These are phyloP conservation scores for Dasyprocta punctata DNA, from an alignment of 2,113 vertebrate species.

Conservation along the genomic window DNA sequence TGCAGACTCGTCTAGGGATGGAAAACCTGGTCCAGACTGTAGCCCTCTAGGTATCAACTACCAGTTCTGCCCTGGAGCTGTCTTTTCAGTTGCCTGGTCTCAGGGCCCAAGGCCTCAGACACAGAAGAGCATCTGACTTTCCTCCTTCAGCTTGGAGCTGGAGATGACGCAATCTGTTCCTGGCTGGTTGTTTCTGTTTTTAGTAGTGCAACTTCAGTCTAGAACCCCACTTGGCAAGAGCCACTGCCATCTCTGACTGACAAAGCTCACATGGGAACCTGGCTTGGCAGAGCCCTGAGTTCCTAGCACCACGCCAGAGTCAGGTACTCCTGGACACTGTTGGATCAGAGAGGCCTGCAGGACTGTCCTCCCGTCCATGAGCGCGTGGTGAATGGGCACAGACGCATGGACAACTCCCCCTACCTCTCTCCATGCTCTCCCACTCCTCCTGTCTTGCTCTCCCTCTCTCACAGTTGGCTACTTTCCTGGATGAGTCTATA, in stretches of 20 bases:
- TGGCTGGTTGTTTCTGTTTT: background rate
- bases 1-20: background rate
- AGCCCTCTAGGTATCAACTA: background rate
- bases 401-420: background rate
- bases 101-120: background rate
- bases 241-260: background rate
- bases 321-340: background rate
- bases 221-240: background rate
- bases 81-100: background rate
- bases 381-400: background rate
- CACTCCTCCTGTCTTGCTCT: background rate
- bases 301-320: background rate
- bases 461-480: background rate
- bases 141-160: background rate
- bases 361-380: background rate
- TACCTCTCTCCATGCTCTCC: no score
- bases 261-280: accelerated
- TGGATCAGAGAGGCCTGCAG: background rate
- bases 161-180: background rate
- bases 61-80: background rate
- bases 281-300: background rate
- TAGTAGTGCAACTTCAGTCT: background rate
- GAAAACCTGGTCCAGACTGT: background rate
- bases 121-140: background rate
- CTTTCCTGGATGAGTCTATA: slow-evolving; percentile 44